Conservation (phyloP, 2,888 invertebrate genomes). For the Parelbella ahira region DNA sequence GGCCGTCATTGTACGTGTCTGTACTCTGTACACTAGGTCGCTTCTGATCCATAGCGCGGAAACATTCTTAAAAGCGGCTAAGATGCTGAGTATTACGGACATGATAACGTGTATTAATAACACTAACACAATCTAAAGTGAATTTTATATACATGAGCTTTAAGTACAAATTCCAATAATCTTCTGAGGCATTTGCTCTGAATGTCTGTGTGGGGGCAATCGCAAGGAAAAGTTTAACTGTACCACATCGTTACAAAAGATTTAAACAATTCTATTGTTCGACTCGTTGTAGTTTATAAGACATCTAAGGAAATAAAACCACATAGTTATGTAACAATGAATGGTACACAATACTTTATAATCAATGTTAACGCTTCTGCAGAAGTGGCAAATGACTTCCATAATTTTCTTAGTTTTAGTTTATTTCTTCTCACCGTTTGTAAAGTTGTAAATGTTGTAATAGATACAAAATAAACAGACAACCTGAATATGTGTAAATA, state of each 20-base stretch:
- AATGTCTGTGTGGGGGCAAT: slow-evolving; percentile 34
- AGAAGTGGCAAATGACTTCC: no score
- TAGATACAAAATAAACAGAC: no score
- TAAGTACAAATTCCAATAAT: slow-evolving; percentile 19
- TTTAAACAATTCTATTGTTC: no score
- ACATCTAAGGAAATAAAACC: no score
- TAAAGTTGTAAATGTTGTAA: no score
- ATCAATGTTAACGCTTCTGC: no score
- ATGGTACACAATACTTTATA: no score
- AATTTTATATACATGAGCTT: slow-evolving; percentile 8
- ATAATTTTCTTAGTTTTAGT: no score
- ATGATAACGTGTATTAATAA: slow-evolving; percentile 26
- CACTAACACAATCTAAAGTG: background rate
- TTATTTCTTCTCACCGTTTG: no score
- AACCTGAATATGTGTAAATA: no score
- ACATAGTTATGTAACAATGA: no score
- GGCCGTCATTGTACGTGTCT: slow-evolving; percentile 31
- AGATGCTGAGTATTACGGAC: slow-evolving; percentile 32
- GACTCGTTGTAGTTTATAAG: no score
- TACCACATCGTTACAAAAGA: slow-evolving; percentile 3
- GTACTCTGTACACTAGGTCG: slow-evolving; percentile 27
- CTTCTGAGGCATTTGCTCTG: slow-evolving; percentile 21
- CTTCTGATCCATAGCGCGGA: slow-evolving; percentile 35
- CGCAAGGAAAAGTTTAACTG: slow-evolving; percentile 24
- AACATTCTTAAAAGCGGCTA: slow-evolving; percentile 36